Conservation (phyloP, 2,888 invertebrate genomes). For the Allophyes oxyacanthae region DNA sequence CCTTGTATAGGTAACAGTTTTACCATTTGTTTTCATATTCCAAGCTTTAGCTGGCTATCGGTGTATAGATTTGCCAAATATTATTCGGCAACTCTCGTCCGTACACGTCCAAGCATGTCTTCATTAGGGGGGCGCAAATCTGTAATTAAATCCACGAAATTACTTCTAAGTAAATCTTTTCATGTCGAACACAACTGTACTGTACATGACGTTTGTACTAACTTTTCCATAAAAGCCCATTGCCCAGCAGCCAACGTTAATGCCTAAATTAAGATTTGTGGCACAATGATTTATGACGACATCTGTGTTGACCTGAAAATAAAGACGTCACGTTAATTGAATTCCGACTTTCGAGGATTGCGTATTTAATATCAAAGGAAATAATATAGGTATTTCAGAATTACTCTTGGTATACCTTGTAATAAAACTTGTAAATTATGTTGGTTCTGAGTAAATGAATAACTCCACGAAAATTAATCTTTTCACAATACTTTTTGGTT, state of each 20-base stretch:
- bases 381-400: constrained; percentile 21
- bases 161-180: constrained; percentile 22
- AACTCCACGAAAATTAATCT: too few species aligned
- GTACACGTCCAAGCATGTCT: constrained; percentile 80
- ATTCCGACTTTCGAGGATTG: constrained; percentile 11
- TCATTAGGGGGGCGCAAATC: constrained; percentile 78
- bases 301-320: constrained; percentile 81
- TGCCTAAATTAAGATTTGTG: constrained; percentile 81
- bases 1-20: too few species aligned
- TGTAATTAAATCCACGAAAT: constrained; percentile 60
- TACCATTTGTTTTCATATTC: too few species aligned
- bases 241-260: constrained; percentile 72
- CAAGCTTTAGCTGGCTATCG: constrained; percentile 59
- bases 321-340: constrained; percentile 43
- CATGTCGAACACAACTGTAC: constrained; percentile 26
- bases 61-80: constrained; percentile 82
- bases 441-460: background rate
- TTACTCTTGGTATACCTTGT: constrained; percentile 1
- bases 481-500: too few species aligned
- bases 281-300: constrained; percentile 83
- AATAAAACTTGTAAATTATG: constrained; percentile 2
- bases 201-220: constrained; percentile 49
- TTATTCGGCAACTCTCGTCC: constrained; percentile 79
- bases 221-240: constrained; percentile 84
- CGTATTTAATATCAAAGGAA: constrained; percentile 25